Evolutionary conservation across 2,797 vertebrate species (phyloP).

Genomic region (Pseudochromis fuscus): DNA sequence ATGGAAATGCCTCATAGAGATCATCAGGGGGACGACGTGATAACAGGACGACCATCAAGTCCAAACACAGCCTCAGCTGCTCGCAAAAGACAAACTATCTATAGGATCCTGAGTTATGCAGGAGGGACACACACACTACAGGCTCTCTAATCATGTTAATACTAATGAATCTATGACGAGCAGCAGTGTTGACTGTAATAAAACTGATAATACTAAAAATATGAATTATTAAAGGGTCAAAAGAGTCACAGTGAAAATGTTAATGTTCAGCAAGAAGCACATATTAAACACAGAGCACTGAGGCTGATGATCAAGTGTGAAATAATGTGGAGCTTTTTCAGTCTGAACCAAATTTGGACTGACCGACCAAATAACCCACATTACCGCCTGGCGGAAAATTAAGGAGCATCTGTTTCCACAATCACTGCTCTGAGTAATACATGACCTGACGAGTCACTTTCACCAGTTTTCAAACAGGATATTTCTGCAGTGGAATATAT

Average conservation of each 20-base stretch:
- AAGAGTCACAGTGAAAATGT: no score
- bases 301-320: no score
- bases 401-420: constrained; percentile 2
- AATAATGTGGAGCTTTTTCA: neutral
- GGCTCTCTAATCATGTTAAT: no score
- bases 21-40: constrained; percentile 4
- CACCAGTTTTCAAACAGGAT: neutral
- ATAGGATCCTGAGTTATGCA: constrained; percentile 41
- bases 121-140: neutral
- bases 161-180: no score
- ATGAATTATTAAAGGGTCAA: no score
- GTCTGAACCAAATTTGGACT: neutral
- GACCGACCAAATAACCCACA: neutral
- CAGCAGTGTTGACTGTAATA: no score
- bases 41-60: constrained; percentile 33
- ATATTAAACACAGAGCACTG: no score
- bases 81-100: constrained; percentile 50
- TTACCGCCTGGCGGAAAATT: neutral
- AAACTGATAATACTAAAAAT: no score
- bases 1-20: constrained; percentile 3
- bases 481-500: neutral
- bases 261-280: no score
- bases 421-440: neutral
- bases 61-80: constrained; percentile 14
- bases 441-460: no score